Conservation (phyloP, 1,140 invertebrate species). For the Mesaphorura yosii region DNA sequence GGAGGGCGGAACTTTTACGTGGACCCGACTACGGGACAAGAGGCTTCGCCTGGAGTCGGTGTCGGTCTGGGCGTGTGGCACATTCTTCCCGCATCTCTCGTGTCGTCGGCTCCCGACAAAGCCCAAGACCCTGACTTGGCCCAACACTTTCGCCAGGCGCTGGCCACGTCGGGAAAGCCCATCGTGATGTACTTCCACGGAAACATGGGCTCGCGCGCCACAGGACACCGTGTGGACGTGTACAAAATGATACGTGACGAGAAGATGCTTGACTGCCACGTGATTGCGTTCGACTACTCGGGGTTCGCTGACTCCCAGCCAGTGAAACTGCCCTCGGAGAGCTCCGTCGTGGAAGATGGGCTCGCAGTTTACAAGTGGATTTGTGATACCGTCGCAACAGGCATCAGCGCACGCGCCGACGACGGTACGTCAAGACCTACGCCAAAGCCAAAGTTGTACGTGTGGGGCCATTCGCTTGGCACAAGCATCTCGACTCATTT, state of each 20-base stretch:
- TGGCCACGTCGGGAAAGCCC: conserved; percentile 31
- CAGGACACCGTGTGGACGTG: conserved; percentile 63
- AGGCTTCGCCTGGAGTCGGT: not conserved
- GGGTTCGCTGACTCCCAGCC: conserved; percentile 80
- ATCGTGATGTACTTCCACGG: conserved; percentile 70
- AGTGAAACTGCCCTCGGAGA: conserved; percentile 54
- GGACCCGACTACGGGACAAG: not conserved
- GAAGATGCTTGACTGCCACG: conserved; percentile 62
- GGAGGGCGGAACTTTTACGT: not conserved
- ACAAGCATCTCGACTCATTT: conserved; percentile 52
- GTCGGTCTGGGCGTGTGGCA: not conserved
- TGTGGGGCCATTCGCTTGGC: conserved; percentile 85
- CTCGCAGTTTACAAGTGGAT: conserved; percentile 67
- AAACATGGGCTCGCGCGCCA: conserved; percentile 70
- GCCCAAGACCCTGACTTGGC: not conserved
- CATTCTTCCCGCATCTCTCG: not conserved
- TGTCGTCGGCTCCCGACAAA: not conserved
- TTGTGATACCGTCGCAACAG: conserved; percentile 36
- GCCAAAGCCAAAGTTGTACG: conserved; percentile 46
- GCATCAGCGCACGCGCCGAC: conserved; percentile 37
- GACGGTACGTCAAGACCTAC: no score
- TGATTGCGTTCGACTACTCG: conserved; percentile 82
- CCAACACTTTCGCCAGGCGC: not conserved
- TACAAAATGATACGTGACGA: conserved; percentile 74
- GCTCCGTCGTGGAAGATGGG: conserved; percentile 71